phyloP scores from a whole-genome alignment of 2,113 vertebrate genomes.

The Hemibagrus wyckioides region DNA sequence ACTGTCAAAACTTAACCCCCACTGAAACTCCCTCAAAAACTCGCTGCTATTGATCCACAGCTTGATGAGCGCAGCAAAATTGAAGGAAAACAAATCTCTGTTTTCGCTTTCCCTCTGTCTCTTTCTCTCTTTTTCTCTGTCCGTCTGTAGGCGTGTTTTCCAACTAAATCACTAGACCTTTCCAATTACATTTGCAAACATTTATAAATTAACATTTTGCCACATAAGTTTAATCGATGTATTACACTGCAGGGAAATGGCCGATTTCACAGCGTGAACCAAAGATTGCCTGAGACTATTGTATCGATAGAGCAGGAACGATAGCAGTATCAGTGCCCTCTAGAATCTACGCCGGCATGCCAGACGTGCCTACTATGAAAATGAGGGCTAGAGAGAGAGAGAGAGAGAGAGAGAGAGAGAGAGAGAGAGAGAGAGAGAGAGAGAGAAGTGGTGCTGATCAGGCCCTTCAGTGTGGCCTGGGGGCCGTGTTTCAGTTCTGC shows the following conservation, averaged over 20 bases:
- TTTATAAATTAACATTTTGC: slow-evolving; percentile 35
- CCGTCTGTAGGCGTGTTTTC: slow-evolving; percentile 5
- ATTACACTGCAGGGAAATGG: neutral
- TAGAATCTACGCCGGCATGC: slow-evolving; percentile 8
- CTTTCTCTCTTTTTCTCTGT: neutral
- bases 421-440: slow-evolving; percentile 21
- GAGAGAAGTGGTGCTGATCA: slow-evolving; percentile 36
- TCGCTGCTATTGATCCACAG: slow-evolving; percentile 51
- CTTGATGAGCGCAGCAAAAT: slow-evolving; percentile 46
- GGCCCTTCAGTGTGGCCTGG: slow-evolving; percentile 50
- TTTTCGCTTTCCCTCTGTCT: slow-evolving; percentile 15
- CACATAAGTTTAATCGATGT: slow-evolving; percentile 5
- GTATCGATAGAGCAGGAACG: neutral
- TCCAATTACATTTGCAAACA: slow-evolving; percentile 26
- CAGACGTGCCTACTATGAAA: neutral
- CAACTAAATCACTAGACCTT: neutral
- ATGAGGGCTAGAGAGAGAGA: neutral
- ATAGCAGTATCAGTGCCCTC: neutral
- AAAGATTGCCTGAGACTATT: neutral
- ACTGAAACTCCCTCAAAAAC: slow-evolving; percentile 56
- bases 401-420: slow-evolving; percentile 9
- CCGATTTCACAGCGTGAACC: neutral
- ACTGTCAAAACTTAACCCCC: slow-evolving; percentile 57
- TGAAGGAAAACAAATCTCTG: slow-evolving; percentile 46
- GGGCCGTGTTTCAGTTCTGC: slow-evolving; percentile 53